phyloP scores from a whole-genome alignment of 2,888 invertebrate genomes.

The Drepana falcataria region DNA sequence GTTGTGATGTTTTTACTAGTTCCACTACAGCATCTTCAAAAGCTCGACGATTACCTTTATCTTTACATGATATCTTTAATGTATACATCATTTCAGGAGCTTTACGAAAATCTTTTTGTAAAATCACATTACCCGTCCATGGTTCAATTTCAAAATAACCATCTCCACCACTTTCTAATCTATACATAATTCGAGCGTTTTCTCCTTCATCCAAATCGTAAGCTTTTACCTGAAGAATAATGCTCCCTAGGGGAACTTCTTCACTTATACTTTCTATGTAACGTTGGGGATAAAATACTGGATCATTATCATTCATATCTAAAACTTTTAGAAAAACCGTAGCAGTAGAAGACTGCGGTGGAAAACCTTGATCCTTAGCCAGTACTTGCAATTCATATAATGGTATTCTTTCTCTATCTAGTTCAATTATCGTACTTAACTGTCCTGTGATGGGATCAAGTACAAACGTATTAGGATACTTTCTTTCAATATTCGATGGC shows the following conservation, averaged over 20 bases:
- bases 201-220: conserved; percentile 92
- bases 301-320: conserved; percentile 95
- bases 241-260: conserved; percentile 81
- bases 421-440: conserved; percentile 84
- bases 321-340: conserved; percentile 88
- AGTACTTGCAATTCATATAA: conserved; percentile 90
- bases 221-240: conserved; percentile 87
- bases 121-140: conserved; percentile 85
- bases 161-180: conserved; percentile 87
- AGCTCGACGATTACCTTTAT: conserved; percentile 87
- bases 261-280: conserved; percentile 89
- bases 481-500: conserved; percentile 86
- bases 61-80: conserved; percentile 87
- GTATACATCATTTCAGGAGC: conserved; percentile 84
- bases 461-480: conserved; percentile 90
- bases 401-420: conserved; percentile 90
- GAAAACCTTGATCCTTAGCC: conserved; percentile 94
- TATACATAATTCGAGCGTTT: conserved; percentile 89
- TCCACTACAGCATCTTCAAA: conserved; percentile 88
- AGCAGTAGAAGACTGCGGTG: conserved; percentile 93
- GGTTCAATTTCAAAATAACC: conserved; percentile 89
- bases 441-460: conserved; percentile 92
- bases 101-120: conserved; percentile 82
- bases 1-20: conserved; percentile 85
- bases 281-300: conserved; percentile 92